Conservation (phyloP, 1,140 invertebrate genomes). For the Drosophila hydei region DNA sequence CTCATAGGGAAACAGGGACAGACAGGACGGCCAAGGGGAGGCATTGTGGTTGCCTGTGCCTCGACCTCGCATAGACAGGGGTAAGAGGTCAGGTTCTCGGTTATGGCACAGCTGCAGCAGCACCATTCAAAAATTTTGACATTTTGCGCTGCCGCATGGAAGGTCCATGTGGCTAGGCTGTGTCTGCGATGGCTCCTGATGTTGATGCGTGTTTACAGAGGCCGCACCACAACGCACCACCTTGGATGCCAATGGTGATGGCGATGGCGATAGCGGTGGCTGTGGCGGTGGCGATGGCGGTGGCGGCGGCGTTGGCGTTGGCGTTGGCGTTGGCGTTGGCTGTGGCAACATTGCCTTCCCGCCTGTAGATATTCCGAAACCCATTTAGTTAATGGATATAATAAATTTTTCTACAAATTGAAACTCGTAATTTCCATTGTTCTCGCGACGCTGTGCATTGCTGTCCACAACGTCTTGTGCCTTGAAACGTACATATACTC, state of each 20-base stretch:
- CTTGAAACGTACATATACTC: background rate
- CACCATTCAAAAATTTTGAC: conserved; percentile 78
- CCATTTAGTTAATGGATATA: conserved; percentile 83
- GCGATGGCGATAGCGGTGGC: conserved; percentile 17
- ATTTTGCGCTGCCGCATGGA: conserved; percentile 67
- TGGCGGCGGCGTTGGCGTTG: background rate
- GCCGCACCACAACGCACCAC: conserved; percentile 35
- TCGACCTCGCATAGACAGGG: conserved; percentile 16
- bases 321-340: background rate
- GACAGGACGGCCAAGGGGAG: too few species aligned
- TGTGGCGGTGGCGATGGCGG: too few species aligned
- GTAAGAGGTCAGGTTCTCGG: conserved; percentile 1
- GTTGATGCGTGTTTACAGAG: conserved; percentile 63
- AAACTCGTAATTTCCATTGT: conserved; percentile 83
- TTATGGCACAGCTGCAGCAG: conserved; percentile 66
- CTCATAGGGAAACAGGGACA: background rate
- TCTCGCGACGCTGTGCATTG: conserved; percentile 60
- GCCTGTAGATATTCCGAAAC: conserved; percentile 72
- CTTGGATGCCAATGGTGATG: conserved; percentile 19
- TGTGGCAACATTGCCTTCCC: conserved; percentile 16
- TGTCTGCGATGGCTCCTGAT: conserved; percentile 35
- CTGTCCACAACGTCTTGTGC: conserved; percentile 30
- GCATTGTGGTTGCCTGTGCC: conserved; percentile 53
- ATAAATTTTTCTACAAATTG: conserved; percentile 83
- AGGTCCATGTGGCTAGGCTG: conserved; percentile 42